phyloP scores from a whole-genome alignment of 2,888 invertebrate genomes.

The Philopedon plagiatum region DNA sequence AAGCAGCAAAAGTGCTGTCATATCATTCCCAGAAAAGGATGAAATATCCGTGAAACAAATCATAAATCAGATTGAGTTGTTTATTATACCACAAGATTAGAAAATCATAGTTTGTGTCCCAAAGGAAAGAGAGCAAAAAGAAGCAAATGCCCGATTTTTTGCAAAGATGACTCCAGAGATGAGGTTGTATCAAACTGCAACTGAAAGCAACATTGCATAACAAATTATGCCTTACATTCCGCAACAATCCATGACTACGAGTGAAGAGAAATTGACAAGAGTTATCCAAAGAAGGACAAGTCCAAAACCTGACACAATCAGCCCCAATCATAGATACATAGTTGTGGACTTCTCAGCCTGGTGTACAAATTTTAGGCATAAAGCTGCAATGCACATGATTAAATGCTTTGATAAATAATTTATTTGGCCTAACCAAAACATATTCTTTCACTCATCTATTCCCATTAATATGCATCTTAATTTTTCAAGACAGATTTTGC shows the following conservation, averaged over 20 bases:
- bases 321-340: neutral
- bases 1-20: constrained; percentile 9
- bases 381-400: neutral
- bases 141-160: neutral
- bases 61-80: neutral
- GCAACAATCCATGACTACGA: constrained; percentile 16
- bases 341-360: too few relatives aligned
- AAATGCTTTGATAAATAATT: neutral
- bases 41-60: neutral
- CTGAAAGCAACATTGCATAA: constrained; percentile 19
- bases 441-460: neutral
- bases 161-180: constrained; percentile 20
- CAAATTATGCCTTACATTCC: constrained; percentile 1
- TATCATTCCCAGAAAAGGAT: neutral
- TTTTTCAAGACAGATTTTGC: neutral
- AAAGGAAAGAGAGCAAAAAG: constrained; percentile 19
- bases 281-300: neutral
- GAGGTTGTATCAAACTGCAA: constrained; percentile 23
- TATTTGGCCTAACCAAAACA: neutral
- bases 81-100: neutral
- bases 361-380: neutral
- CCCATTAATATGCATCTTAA: neutral
- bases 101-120: constrained; percentile 3
- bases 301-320: neutral
- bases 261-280: neutral